Evolutionary conservation across 2,797 vertebrate genomes (phyloP), one percentile per base, ranked within the genome.

Genomic region (Champsocephalus esox): DNA sequence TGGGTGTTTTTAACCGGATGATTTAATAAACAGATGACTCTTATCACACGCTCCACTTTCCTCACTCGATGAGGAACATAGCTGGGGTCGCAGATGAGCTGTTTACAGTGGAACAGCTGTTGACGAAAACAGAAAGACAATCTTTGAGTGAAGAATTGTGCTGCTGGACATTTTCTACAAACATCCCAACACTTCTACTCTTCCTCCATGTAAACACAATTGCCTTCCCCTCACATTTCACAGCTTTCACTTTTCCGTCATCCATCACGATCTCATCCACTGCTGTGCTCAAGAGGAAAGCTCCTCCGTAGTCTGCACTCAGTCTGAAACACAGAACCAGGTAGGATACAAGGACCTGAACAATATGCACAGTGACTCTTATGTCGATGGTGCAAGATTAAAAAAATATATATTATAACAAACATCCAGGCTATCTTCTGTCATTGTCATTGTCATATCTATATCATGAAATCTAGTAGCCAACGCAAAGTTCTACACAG

Each of bases 1-100:
- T 95, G 87, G 5, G 95, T 96, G 92, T 94, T 91, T 89, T 92
- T 95, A 72, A 96, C 91, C 1, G 95, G 93, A 78, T 95, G 95
- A 63, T 95, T 95, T 59, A 96, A 80, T 55, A 96, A 84, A 81
- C 95, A 96, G 79, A 94, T 94, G 67, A 92, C 92, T 65, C 95
- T 84, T 24, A 96, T 91, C 48, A 94, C 89, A 14, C 91, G 88
- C 0, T 94, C 94, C 44, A 93, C 78, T 78, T 92, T 95, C 86
- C 92, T 95, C 64, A 95, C 94, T 14, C 84, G 87, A 24, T 75
- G 80, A 11, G 92, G 94, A 46, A 89, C 87, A 1, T 95, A 96
- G 84, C 91, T 93, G 49, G 95, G 93, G 63, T 95, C 95, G n/a
- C 95, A 96, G 77, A 96, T 92, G 24, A 96, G 83, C 91, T 96